Evolutionary conservation across 2,888 invertebrate genomes (phyloP), one percentile per base, ranked within the genome.

Genomic region (Sycophila texana): DNA sequence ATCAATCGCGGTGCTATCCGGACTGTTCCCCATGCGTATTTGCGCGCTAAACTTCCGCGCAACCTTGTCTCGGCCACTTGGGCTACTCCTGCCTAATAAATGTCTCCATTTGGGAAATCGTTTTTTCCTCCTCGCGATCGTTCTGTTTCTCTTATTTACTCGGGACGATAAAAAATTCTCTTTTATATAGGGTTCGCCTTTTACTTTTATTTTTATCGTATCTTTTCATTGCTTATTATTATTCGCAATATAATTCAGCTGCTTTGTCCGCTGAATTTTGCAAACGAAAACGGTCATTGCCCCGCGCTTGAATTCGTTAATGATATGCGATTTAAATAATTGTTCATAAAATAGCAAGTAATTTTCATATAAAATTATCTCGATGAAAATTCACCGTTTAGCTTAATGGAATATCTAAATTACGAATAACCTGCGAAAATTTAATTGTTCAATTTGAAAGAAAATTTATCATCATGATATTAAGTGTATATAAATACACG

Each of bases 1-100:
- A 77, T 71, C 77, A 77, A 77, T 77, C 65, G 72, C 51, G 26
- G 20, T n/a, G 71, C 20, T 77, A 77, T 77, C 77, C 20, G n/a
- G 20, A 61, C 7, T 55, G 63, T 55, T 70, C 14, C 66, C 67
- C 67, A 13, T 4, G 39, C 16, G 30, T 53, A 53, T 30, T 14
- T 14, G 16, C 5, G 3, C n/a, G n/a, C 61, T 26, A 61, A 63
- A 47, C 18, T 30, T n/a, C n/a, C n/a, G 18, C 30, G 39, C 39
- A 63, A 47, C n/a, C 61, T 53, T n/a, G 53, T 53, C 53, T 39
- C 39, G 4, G 5, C 39, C 39, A 16, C 39, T n/a, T n/a, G n/a
- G n/a, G 39, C 16, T 2, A 12, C 63, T 47, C 30, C 49, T 53
- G 20, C 72, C 53, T 39, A 63, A 63, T 12, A 63, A 47, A 63